Evolutionary conservation across 2,888 invertebrate species (phyloP), one percentile per base, ranked within the genome.

Genomic region (Archips xylosteana): DNA sequence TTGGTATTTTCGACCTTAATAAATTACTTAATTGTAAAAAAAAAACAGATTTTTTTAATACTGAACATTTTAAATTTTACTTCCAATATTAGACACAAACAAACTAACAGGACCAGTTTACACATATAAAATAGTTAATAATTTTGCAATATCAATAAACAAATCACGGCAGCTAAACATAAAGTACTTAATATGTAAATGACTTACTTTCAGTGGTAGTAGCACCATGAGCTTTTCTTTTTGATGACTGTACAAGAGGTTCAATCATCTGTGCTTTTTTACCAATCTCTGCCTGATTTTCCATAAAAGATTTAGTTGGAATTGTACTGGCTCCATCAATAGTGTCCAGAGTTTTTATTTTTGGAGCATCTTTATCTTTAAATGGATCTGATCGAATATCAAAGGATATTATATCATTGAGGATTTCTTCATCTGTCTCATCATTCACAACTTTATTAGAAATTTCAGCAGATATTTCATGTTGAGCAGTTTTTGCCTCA

Each of bases 241-340:
- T 86, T 61, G 81, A 75, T 67, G 80, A 51, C 9, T 86, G 82
- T n/a, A 79, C 75, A 47, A 83, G 82, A 57, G 91, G 86, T 70
- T 87, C 84, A 78, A 91, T 91, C 76, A 91, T 81, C 82, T 88
- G 88, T 51, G 84, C 74, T 80, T 84, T 89, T 80, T 87, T 91
- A 6, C 61, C 9, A 64, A 57, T 49, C 66, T 80, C 82, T 76
- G 61, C 71, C 75, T 73, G 73, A 70, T 75, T 71, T 66, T 77
- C 71, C 65, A 69, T 39, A 76, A 73, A 70, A 76, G 78, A 54
- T 34, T 74, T 39, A 15, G 74, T 34, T 68, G 63, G 47, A 62
- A 69, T 76, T 62, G 75, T 63, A 72, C 60, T 73, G 45, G 69
- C 76, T 34, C 83, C 84, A 85, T 89, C 88, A 70, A 83, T 70